Evolutionary conservation across 2,888 invertebrate species (phyloP), one percentile per base, ranked within the genome.

Genomic region (Tenthredo scrophulariae): DNA sequence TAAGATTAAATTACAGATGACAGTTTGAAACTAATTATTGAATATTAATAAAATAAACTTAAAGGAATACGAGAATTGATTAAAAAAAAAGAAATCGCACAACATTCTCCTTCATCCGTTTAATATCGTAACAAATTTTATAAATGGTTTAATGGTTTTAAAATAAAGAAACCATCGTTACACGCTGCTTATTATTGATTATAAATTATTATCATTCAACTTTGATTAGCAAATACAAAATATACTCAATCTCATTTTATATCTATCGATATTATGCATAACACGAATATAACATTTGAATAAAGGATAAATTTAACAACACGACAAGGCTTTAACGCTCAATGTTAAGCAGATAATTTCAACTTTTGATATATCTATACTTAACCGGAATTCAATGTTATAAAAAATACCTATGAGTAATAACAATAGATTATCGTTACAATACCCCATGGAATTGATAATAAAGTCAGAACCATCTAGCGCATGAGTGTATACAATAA

Each of bases 1-100:
- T 33, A 65, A 50, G 43, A 80, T 46, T 37, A 79, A 79, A 85
- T 85, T 85, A 82, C 80, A 82, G 72, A 85, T 74, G n/a, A 54
- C 33, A 80, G 72, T 74, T 85, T 72, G 70, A 84, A 80, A 72
- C n/a, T 72, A 84, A 85, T 74, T 75, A 50, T 79, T 82, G 43
- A 84, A 85, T 84, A 82, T 85, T 85, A 84, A 85, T 85, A 75
- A 85, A 85, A 85, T 70, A 79, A 43, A 67, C 26, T 26, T 80
- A 70, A 82, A 54, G 82, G 85, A 85, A 72, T 29, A 77, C 58
- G 84, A 33, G 15, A 79, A 77, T 75, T 62, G 43, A 26, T 74
- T 37, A 37, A 37, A 37, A 37, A 0, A 6, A 37, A 9, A 18
- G 9, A 33, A 80, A 33, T 29, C 54, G n/a, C 18, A 54, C 54